Conservation (phyloP, 2,888 invertebrate genomes). For the Apotomis betuletana region DNA sequence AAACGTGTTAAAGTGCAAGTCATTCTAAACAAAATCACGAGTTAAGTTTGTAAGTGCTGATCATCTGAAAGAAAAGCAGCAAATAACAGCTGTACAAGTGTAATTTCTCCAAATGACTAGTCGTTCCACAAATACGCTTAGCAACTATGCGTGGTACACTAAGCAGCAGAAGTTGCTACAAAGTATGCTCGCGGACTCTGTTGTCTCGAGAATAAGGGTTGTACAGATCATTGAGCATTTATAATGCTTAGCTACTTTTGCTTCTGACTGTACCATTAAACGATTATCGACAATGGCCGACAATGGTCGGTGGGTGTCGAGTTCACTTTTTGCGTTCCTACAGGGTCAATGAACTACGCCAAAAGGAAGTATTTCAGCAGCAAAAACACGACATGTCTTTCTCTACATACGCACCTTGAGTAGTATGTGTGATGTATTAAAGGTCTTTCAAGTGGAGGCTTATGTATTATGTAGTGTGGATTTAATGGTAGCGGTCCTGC, state of each 20-base stretch:
- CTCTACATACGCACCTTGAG: neutral
- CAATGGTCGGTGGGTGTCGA: slow-evolving; percentile 15
- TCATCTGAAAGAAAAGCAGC: slow-evolving; percentile 16
- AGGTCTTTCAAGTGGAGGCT: neutral
- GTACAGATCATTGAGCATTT: too few species aligned
- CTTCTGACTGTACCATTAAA: slow-evolving; percentile 9
- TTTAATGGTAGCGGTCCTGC: slow-evolving; percentile 5
- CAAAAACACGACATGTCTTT: neutral
- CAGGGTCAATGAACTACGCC: slow-evolving; percentile 13
- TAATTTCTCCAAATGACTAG: slow-evolving; percentile 14
- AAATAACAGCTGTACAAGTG: slow-evolving; percentile 21
- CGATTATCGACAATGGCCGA: slow-evolving; percentile 32
- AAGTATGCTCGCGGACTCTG: too few species aligned
- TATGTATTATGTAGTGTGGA: slow-evolving; percentile 19
- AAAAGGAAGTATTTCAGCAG: neutral
- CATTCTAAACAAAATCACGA: too few species aligned
- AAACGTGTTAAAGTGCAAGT: too few species aligned
- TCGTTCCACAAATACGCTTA: slow-evolving; percentile 13
- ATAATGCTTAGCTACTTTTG: too few species aligned
- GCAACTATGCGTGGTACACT: neutral
- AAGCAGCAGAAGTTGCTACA: too few species aligned
- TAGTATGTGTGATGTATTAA: slow-evolving; percentile 4
- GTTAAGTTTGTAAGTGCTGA: neutral
- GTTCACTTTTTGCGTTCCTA: slow-evolving; percentile 30
- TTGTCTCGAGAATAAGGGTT: too few species aligned